Conservation (phyloP, 2,888 invertebrate species). For the Ectemnius lituratus region DNA sequence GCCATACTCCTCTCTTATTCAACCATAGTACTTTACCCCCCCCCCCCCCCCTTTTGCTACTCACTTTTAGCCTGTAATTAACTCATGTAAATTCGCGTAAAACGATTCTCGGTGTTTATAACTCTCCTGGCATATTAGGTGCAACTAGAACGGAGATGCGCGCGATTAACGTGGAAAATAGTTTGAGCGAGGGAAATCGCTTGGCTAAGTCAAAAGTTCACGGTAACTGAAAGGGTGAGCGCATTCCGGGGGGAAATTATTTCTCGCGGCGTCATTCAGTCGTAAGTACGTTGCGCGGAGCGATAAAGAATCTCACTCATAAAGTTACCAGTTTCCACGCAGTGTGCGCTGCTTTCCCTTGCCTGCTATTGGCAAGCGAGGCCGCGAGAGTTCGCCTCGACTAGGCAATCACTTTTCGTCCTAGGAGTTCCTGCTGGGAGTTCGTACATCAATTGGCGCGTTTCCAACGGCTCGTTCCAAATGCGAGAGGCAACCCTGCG, state of each 20-base stretch:
- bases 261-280: neutral
- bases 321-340: conserved; percentile 27
- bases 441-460: conserved; percentile 55
- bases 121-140: no score
- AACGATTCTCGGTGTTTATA: no score
- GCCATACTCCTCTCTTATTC: no score
- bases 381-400: conserved; percentile 40
- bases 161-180: no score
- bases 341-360: conserved; percentile 14
- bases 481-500: conserved; percentile 22
- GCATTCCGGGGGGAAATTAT: neutral
- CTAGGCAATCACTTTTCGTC: conserved; percentile 55
- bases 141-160: no score
- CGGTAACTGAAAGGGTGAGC: no score
- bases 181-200: no score
- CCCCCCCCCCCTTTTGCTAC: no score
- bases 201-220: no score
- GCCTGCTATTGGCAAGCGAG: conserved; percentile 35
- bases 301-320: conserved; percentile 48
- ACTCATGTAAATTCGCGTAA: no score
- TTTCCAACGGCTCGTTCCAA: conserved; percentile 53
- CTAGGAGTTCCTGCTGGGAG: conserved; percentile 23
- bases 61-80: no score
- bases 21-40: no score
- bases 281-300: conserved; percentile 8